Percentiles rank a stretch among this genome's conserved stretches.
phyloP scores from a whole-genome alignment of 2,888 invertebrate species.

The Nomada goodeniana region DNA sequence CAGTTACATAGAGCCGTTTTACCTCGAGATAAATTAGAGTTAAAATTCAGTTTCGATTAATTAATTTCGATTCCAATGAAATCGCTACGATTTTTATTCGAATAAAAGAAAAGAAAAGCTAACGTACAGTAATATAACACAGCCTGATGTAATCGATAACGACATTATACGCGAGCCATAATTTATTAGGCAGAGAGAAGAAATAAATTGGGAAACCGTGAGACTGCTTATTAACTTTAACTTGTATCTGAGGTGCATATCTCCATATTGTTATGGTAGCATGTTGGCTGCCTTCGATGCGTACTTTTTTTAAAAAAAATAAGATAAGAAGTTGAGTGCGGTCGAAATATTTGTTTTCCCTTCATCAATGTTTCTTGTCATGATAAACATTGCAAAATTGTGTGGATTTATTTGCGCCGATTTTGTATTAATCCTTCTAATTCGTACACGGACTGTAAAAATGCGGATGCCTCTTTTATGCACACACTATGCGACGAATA shows the following conservation, averaged over 20 bases:
- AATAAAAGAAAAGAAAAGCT: background rate
- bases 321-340: slow-evolving; percentile 22
- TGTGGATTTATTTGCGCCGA: slow-evolving; percentile 44
- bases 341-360: background rate
- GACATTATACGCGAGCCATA: background rate
- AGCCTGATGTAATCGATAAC: slow-evolving; percentile 29
- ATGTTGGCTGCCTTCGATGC: slow-evolving; percentile 7
- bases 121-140: slow-evolving; percentile 6
- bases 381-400: slow-evolving; percentile 34
- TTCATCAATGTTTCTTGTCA: background rate
- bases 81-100: background rate
- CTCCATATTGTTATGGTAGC: slow-evolving; percentile 13
- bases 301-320: background rate
- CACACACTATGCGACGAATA: slow-evolving; percentile 20
- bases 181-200: background rate
- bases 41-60: slow-evolving; percentile 25
- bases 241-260: slow-evolving; percentile 28
- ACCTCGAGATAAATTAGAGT: slow-evolving; percentile 40
- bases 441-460: slow-evolving; percentile 53
- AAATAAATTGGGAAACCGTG: background rate
- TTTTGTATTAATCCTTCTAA: slow-evolving; percentile 48
- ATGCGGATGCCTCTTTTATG: slow-evolving; percentile 39
- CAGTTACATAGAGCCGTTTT: slow-evolving; percentile 41
- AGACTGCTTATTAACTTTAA: slow-evolving; percentile 32
- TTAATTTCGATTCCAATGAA: slow-evolving; percentile 11